phyloP scores from a whole-genome alignment of 1,140 invertebrate genomes.

The Scaptomyza pallida region DNA sequence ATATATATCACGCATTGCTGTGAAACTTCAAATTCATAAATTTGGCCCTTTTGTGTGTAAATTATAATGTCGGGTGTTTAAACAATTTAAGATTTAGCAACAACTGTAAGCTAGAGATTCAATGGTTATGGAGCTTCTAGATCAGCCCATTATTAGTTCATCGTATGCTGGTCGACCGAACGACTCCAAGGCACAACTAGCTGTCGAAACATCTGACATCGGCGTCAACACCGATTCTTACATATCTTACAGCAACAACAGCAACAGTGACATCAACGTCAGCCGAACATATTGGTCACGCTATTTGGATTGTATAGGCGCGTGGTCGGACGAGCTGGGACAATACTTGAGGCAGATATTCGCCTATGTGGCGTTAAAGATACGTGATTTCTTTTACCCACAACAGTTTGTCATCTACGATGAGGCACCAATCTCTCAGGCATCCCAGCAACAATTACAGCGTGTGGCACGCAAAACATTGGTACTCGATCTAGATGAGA shows the following conservation, averaged over 20 bases:
- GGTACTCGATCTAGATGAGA: slow-evolving; percentile 65
- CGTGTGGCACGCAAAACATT: slow-evolving; percentile 38
- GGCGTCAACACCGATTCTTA: background rate
- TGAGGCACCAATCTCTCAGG: slow-evolving; percentile 29
- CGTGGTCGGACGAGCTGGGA: slow-evolving; percentile 19
- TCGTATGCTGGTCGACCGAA: background rate
- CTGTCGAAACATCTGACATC: background rate
- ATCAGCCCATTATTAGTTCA: slow-evolving; percentile 2
- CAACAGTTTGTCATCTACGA: slow-evolving; percentile 4
- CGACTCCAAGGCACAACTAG: background rate
- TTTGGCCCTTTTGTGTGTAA: too few species aligned
- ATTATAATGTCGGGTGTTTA: too few species aligned
- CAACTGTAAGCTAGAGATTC: too few species aligned
- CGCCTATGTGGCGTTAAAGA: slow-evolving; percentile 1
- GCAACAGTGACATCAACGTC: too few species aligned
- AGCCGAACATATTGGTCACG: background rate
- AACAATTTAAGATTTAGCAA: too few species aligned
- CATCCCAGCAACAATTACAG: background rate
- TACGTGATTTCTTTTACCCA: background rate
- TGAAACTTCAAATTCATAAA: too few species aligned
- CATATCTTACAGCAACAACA: background rate
- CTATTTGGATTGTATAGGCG: background rate
- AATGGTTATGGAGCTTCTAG: slow-evolving; percentile 21
- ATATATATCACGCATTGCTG: too few species aligned
- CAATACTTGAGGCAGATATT: slow-evolving; percentile 9